A percentile compares a stretch with the other conserved stretches of the same genome.
phyloP scores from a whole-genome alignment of 2,888 invertebrate genomes.

The Oxytorus armatus region DNA sequence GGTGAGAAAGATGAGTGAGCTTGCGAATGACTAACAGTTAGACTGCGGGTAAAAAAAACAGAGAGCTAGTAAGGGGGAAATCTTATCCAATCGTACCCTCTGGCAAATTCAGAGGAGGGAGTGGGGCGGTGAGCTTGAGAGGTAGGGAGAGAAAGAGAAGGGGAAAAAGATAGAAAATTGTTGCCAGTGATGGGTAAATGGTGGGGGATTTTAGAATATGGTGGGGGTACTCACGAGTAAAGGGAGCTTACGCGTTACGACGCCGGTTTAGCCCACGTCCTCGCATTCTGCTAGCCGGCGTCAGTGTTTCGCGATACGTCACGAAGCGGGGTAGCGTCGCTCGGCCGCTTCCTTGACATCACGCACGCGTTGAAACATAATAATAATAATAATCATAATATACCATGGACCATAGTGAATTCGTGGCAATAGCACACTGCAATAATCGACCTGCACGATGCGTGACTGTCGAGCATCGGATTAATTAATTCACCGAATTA shows the following conservation, averaged over 20 bases:
- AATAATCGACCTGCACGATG: background rate
- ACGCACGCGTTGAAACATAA: slow-evolving; percentile 38
- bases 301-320: slow-evolving; percentile 61
- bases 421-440: background rate
- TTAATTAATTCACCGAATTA: slow-evolving; percentile 11
- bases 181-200: slow-evolving; percentile 4
- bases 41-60: background rate
- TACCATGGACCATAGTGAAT: slow-evolving; percentile 4
- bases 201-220: background rate
- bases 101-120: background rate
- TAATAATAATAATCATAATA: background rate
- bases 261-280: slow-evolving; percentile 46
- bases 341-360: slow-evolving; percentile 47
- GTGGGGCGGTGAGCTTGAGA: background rate
- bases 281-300: slow-evolving; percentile 22
- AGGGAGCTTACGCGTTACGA: slow-evolving; percentile 56
- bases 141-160: slow-evolving; percentile 2
- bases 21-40: too few relatives aligned
- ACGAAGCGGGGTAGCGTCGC: slow-evolving; percentile 52
- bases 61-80: background rate
- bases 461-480: slow-evolving; percentile 5
- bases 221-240: slow-evolving; percentile 17
- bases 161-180: background rate
- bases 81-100: background rate
- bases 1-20: background rate